phyloP scores from a whole-genome alignment of 1,140 invertebrate genomes.

The Platorchestia sp. region DNA sequence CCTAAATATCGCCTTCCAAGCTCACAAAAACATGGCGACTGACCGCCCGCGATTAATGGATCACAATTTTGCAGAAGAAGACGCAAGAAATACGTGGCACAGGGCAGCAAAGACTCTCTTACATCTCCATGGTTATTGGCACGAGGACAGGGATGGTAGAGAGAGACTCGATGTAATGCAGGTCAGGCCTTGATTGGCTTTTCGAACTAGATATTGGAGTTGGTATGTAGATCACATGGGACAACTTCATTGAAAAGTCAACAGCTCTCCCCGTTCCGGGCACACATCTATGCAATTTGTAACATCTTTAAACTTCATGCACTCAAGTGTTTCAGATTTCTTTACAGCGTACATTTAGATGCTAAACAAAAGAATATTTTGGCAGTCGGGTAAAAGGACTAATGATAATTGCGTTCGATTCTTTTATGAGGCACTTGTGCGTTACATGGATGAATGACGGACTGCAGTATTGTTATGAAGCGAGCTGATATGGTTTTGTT shows the following conservation, averaged over 20 bases:
- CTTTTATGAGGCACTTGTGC: too few species aligned
- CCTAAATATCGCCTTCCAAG: slow-evolving; percentile 11
- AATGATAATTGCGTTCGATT: too few species aligned
- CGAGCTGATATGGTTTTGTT: too few species aligned
- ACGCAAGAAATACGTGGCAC: not conserved
- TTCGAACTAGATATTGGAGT: not conserved
- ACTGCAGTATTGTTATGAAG: too few species aligned
- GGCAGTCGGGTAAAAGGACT: too few species aligned
- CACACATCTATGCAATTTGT: not conserved
- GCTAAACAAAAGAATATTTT: not conserved
- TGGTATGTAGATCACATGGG: not conserved
- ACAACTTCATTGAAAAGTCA: not conserved
- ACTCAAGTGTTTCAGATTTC: not conserved
- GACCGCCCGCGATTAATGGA: not conserved
- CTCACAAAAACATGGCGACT: slow-evolving; percentile 1
- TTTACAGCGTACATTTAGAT: not conserved
- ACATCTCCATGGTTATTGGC: slow-evolving; percentile 29
- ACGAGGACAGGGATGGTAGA: not conserved
- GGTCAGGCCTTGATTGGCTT: not conserved
- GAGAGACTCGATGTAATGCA: not conserved
- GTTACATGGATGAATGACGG: too few species aligned
- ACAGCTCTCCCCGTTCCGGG: not conserved
- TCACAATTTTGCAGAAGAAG: not conserved
- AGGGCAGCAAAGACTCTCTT: not conserved
- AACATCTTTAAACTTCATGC: not conserved